Conservation (phyloP, 30 jellyfish, hydroid and myxozoan genomes). For the Aurelia sp. region DNA sequence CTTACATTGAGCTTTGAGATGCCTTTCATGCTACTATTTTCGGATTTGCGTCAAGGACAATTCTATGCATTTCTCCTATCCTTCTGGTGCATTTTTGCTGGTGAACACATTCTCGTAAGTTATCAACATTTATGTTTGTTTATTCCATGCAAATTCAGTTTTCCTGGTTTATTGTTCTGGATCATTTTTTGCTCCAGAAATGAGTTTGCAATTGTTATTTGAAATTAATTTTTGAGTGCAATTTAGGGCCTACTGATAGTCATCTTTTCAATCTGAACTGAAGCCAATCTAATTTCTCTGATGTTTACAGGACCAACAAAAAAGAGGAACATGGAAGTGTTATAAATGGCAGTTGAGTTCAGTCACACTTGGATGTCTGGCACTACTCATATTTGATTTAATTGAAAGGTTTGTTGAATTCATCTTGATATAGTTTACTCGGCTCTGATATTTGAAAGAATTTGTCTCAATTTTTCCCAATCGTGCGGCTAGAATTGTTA, state of each 20-base stretch:
- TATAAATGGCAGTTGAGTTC: constrained; percentile 76
- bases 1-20: constrained; percentile 74
- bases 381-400: constrained; percentile 83
- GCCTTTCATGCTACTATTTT: constrained; percentile 87
- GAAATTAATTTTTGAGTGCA: too few species aligned
- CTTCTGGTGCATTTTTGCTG: constrained; percentile 96
- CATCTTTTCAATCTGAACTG: too few species aligned
- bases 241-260: too few species aligned
- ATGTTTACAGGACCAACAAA: constrained; percentile 82
- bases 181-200: too few species aligned
- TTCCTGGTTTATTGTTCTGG: too few species aligned
- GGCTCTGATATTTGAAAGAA: too few species aligned
- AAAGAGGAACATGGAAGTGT: constrained; percentile 72
- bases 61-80: constrained; percentile 84
- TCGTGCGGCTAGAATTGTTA: too few species aligned
- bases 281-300: background rate
- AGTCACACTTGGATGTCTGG: constrained; percentile 73
- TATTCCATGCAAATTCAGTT: too few species aligned
- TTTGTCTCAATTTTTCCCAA: too few species aligned
- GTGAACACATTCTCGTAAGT: constrained; percentile 95
- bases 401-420: constrained; percentile 81
- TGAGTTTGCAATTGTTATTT: too few species aligned
- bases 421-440: background rate
- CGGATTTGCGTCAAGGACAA: constrained; percentile 96
- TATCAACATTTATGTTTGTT: too few species aligned